Base-by-base conservation (phyloP, 2,113 vertebrate species). In the Puffinus mauretanicus region DNA sequence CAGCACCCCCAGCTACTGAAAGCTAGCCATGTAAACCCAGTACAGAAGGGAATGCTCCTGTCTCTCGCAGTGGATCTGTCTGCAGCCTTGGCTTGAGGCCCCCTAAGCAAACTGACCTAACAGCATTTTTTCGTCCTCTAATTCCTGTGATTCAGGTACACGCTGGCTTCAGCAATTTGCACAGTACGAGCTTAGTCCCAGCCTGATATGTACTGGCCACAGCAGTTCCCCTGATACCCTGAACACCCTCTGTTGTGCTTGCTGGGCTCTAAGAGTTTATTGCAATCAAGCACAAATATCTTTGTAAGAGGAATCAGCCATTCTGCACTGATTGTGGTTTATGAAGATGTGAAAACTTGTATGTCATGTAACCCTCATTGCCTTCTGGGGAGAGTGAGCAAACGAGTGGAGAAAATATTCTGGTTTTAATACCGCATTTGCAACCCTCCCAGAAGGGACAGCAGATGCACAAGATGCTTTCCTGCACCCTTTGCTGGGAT, bases 91-190 rank as follows among this genome's bases (percentile, higher is more conserved):
- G 16, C 25, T n/a, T 58, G 46, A 71, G 12, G 10, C 4, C 11
- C 30, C 34, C 34, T 25, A 54, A 86, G 20, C 76, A 87, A 93
- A 34, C 11, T 78, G 82, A 58, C 36, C 82, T 80, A 90, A 52
- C 42, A 95, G 51, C 57, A 34, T 64, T 93, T 91, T 81, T 75
- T 13, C 26, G 34, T 67, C 9, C 9, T 79, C 16, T 57, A 42
- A 7, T 81, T 86, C 7, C 13, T 2, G 2, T 57, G 62, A 42
- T n/a, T 64, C 47, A 24, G 80, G 69, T 94, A 91, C 58, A 82
- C 11, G 3, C 22, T 38, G 71, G 67, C 71, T 96, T 97, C 92
- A 97, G 84, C 81, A 94, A 86, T 97, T 96, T 95, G 58, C 80
- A 73, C 72, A 93, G 85, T 71, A 62, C 42, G 73, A 91, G 75